Conservation (phyloP, 2,113 vertebrate species). For the Microcebus murinus region DNA sequence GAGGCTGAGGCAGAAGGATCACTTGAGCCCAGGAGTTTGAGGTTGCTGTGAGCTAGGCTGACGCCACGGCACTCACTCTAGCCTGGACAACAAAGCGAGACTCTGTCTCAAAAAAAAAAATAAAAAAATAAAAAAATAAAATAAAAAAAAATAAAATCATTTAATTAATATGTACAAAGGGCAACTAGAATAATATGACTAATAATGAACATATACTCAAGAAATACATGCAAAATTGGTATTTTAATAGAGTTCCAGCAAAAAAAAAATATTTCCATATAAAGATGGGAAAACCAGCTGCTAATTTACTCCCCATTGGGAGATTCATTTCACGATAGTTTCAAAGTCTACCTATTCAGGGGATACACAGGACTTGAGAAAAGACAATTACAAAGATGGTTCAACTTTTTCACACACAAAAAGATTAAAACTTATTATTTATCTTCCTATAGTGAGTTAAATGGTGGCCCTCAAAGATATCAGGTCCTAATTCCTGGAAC, state of each 20-base stretch:
- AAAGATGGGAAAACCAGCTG: not conserved
- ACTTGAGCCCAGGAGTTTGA: too few relatives aligned
- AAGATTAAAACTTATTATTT: not conserved
- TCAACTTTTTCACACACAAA: not conserved
- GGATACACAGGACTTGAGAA: not conserved
- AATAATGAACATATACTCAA: not conserved
- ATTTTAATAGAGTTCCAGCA: not conserved
- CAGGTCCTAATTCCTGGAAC: not conserved
- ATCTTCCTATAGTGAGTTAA: not conserved
- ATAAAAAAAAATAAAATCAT: too few relatives aligned
- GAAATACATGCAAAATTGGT: conserved; percentile 1
- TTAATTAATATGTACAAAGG: not conserved
- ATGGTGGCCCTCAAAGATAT: not conserved
- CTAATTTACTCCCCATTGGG: conserved; percentile 6
- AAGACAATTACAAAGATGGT: conserved; percentile 2
- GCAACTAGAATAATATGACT: conserved; percentile 24
- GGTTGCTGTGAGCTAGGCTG: too few relatives aligned
- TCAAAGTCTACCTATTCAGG: conserved; percentile 6
- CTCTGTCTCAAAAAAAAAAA: too few relatives aligned
- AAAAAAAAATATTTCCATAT: not conserved
- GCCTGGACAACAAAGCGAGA: too few relatives aligned
- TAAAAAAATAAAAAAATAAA: too few relatives aligned
- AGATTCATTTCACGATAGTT: conserved; percentile 37
- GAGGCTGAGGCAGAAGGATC: too few relatives aligned
- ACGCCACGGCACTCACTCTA: too few relatives aligned